These are phyloP conservation scores for Pitangus sulphuratus DNA, from an alignment of 2,797 vertebrate genomes.

Conservation along the genomic window DNA sequence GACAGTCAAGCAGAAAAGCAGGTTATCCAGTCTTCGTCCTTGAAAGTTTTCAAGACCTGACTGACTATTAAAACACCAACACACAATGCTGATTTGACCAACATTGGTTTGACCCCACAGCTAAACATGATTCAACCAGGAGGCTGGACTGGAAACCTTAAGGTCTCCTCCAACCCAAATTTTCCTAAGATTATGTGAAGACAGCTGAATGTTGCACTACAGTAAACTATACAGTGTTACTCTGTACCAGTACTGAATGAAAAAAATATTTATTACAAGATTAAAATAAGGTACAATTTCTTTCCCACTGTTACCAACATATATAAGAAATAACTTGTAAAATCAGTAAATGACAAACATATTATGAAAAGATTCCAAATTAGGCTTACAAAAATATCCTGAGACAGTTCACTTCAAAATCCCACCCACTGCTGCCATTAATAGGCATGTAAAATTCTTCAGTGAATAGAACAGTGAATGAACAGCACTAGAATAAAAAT, in stretches of 20 bases:
- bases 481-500: neutral
- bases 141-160: neutral
- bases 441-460: neutral
- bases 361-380: neutral
- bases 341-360: neutral
- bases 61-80: neutral
- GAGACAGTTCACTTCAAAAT: neutral
- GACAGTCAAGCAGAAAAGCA: neutral
- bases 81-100: neutral
- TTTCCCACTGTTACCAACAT: neutral
- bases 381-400: neutral
- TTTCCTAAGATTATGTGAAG: neutral
- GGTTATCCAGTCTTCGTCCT: neutral
- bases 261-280: neutral
- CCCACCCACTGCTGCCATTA: neutral
- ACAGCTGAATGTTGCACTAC: neutral
- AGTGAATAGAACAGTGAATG: neutral
- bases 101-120: neutral
- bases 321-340: neutral
- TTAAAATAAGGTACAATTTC: neutral
- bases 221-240: neutral
- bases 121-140: neutral
- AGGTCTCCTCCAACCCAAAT: neutral
- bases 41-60: neutral
- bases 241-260: neutral